Percentiles rank a stretch among this genome's conserved stretches.
phyloP scores from a whole-genome alignment of 2,888 invertebrate species.

The Isoperla grammatica region DNA sequence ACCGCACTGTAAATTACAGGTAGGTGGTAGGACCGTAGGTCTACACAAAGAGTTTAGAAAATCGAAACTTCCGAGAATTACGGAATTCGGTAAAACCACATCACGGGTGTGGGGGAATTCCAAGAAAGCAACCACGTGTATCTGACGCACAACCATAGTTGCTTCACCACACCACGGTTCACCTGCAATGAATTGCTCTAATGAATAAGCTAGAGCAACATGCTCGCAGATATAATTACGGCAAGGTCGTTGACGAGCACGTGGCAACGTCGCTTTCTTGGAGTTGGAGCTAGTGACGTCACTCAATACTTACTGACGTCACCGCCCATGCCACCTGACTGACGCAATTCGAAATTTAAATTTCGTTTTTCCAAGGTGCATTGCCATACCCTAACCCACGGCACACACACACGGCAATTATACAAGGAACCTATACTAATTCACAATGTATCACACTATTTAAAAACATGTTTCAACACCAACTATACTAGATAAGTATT shows the following conservation, averaged over 20 bases:
- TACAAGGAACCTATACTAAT: no score
- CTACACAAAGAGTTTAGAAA: no score
- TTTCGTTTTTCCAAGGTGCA: slow-evolving; percentile 5
- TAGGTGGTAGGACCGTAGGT: no score
- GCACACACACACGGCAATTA: not conserved
- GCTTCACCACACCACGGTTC: not conserved
- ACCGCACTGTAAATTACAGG: no score
- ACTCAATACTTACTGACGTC: slow-evolving; percentile 14
- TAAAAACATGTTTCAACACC: no score
- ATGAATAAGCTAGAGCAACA: no score
- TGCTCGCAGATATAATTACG: not conserved
- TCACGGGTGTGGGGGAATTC: not conserved
- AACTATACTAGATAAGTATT: no score
- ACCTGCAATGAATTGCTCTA: not conserved
- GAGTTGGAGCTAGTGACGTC: slow-evolving; percentile 22
- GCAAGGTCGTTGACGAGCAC: slow-evolving; percentile 18
- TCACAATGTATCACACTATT: no score
- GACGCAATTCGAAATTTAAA: slow-evolving; percentile 16
- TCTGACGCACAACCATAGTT: not conserved
- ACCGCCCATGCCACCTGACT: slow-evolving; percentile 20
- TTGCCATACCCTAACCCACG: slow-evolving; percentile 4
- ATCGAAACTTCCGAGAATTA: no score
- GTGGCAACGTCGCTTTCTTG: slow-evolving; percentile 18
- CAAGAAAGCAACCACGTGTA: not conserved
- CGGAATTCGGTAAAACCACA: no score